Base-by-base conservation (phyloP, 1,140 invertebrate species). In the Heterodera schachtii region DNA sequence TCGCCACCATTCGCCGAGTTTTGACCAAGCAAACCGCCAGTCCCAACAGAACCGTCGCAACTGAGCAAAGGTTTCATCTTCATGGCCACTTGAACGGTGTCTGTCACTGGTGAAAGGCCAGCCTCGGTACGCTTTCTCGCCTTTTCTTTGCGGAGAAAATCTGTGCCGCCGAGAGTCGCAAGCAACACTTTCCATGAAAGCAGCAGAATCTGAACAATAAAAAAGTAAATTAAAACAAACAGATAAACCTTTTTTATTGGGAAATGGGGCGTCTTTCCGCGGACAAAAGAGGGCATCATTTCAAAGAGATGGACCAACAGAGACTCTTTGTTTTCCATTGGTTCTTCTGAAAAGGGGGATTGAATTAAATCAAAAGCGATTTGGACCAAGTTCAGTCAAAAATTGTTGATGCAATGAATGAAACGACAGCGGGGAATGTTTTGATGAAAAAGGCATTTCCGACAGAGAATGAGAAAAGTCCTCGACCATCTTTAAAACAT, bases 211-310 rank as follows among this genome's bases (percentile, higher is more conserved):
- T 82, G 47, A 75, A 52, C 31, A 84, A 67, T 74, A 16, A 83
- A 70, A 82, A 21, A 71, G 57, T 47, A 78, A 5, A 41, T 44
- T 47, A 64, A 78, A 75, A 60, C 11, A 80, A 69, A 16, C 19
- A 16, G 16, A 19, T 19, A 44, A 60, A 88, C 87, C 71, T 89
- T 89, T 81, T 88, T 89, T 11, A 89, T 89, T 19, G 88, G 88
- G 80, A 83, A 89, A 75, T 90, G 86, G 31, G 87, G 87, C 52
- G 79, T 81, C 7, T 79, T 75, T 5, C 88, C 89, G 60, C 81
- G 80, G 31, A 88, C 84, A 78, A 89, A 89, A 43, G 86, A 78
- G n/a, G 89, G 88, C 47, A 90, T 79, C 86, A 89, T 85, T 76
- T 89, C 85, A 47, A 89, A 83, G 3, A 90, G 79, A n/a, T 88